These are phyloP conservation scores for Archaeoteleia sp. DNA, from an alignment of 2,888 invertebrate genomes.

Conservation along the genomic window DNA sequence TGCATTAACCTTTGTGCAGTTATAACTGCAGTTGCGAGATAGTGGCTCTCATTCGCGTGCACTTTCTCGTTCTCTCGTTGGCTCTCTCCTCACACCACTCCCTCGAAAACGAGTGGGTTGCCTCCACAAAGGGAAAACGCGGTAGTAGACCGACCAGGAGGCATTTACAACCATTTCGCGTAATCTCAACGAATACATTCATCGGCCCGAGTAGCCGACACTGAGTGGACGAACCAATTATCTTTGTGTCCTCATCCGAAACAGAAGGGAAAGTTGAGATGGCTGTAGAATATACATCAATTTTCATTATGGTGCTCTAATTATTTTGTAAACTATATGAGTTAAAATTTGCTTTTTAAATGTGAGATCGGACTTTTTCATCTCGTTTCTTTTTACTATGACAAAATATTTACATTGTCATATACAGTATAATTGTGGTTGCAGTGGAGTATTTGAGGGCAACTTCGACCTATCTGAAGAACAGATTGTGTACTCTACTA, in stretches of 20 bases:
- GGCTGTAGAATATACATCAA: slow-evolving; percentile 36
- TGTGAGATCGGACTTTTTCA: neutral
- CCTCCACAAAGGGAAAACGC: slow-evolving; percentile 47
- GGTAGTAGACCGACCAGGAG: slow-evolving; percentile 40
- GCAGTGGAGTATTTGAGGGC: too few relatives aligned
- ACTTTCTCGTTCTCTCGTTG: slow-evolving; percentile 48
- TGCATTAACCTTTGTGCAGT: slow-evolving; percentile 74
- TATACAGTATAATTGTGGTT: too few relatives aligned
- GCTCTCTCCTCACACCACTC: slow-evolving; percentile 46
- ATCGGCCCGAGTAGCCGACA: slow-evolving; percentile 60
- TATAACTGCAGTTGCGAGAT: slow-evolving; percentile 74
- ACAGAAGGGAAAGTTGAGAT: slow-evolving; percentile 39
- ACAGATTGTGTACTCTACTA: too few relatives aligned
- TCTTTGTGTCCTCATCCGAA: slow-evolving; percentile 55
- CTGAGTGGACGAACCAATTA: slow-evolving; percentile 69
- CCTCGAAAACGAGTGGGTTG: slow-evolving; percentile 48
- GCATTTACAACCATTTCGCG: slow-evolving; percentile 73
- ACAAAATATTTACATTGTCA: too few relatives aligned
- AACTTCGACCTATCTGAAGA: too few relatives aligned
- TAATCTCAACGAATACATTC: slow-evolving; percentile 73
- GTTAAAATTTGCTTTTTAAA: slow-evolving; percentile 13
- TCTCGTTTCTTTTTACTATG: too few relatives aligned
- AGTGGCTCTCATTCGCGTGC: slow-evolving; percentile 59
- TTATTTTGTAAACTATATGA: slow-evolving; percentile 10
- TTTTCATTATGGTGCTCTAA: slow-evolving; percentile 37